Evolutionary conservation across 2,113 vertebrate genomes (phyloP), one percentile per base, ranked within the genome.

Genomic region (Dicentrarchus labrax): DNA sequence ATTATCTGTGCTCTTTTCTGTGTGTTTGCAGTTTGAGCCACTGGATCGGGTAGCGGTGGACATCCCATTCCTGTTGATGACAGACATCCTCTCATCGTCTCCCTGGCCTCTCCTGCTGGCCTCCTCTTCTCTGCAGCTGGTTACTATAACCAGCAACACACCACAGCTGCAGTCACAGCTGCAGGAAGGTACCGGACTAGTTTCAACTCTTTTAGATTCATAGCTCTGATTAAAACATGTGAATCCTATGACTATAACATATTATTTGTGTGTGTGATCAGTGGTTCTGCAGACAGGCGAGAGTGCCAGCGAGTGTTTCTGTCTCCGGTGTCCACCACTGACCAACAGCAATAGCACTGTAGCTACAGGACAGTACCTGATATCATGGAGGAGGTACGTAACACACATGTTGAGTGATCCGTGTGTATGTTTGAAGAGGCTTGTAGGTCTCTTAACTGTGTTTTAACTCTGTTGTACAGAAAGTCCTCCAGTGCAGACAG

Each of bases 291-390:
- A 98, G 96, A 98, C 97, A 12, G 96, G 96, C 8, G 98, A 99
- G 90, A 96, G 96, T 67, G 98, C 97, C 72, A 99, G 97, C 19
- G 98, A 99, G 87, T 99, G 98, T 88, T 99, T 98, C 89, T 98
- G 97, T 85, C 96, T 99, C 72, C 95, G 92, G 8, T 98, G 97
- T 87, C 98, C 97, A 3, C 93, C 96, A 1, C 72, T 91, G 73
- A 92, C 90, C 57, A 95, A 87, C 62, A 92, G 86, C 53, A 96
- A 92, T 82, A 94, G 88, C 83, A 96, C 97, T 19, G 96, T 98
- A 64, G 96, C 98, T 16, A 97, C 98, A 6, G 98, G 98, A 41
- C 96, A 94, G 87, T 99, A 99, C 39, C 3, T 96, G 24, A 93
- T 99, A 80, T 97, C 96, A 62, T 99, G 98, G 98, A 98, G 96